Evolutionary conservation across 1,140 invertebrate genomes (phyloP).

Genomic region (Drosophila burlai): DNA sequence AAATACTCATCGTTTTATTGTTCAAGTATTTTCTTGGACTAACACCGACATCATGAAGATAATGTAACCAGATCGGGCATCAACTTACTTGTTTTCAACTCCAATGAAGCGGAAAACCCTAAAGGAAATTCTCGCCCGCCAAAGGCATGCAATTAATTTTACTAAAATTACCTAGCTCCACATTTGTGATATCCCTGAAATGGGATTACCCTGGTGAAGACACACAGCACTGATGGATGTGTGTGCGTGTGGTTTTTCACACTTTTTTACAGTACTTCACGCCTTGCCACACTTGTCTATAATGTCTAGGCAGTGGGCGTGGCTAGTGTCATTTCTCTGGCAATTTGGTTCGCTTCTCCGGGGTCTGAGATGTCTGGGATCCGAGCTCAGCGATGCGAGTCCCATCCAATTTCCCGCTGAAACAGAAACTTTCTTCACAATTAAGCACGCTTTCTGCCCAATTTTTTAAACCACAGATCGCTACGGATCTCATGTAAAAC

Average conservation of each 20-base stretch:
- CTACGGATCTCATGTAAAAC: slow-evolving; percentile 75
- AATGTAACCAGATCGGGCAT: slow-evolving; percentile 26
- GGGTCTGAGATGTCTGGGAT: slow-evolving; percentile 36
- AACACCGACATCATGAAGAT: neutral
- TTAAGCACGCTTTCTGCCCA: slow-evolving; percentile 82
- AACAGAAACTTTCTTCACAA: slow-evolving; percentile 71
- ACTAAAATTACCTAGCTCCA: slow-evolving; percentile 71
- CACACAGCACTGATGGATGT: slow-evolving; percentile 27
- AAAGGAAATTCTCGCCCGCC: slow-evolving; percentile 2
- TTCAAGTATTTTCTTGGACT: neutral
- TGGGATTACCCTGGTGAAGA: slow-evolving; percentile 47
- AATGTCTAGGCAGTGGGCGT: slow-evolving; percentile 41
- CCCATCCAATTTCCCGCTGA: slow-evolving; percentile 47
- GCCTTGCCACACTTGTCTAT: slow-evolving; percentile 61
- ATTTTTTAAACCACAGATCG: slow-evolving; percentile 58
- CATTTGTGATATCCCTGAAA: slow-evolving; percentile 45
- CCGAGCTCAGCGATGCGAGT: slow-evolving; percentile 25
- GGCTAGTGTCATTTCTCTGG: slow-evolving; percentile 63
- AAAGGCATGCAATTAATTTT: slow-evolving; percentile 77
- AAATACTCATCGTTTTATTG: neutral
- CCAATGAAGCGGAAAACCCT: slow-evolving; percentile 53
- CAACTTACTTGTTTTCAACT: slow-evolving; percentile 35
- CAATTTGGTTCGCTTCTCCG: slow-evolving; percentile 76
- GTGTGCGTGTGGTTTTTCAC: slow-evolving; percentile 76
- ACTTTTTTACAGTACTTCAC: slow-evolving; percentile 68